Evolutionary conservation across 2,888 invertebrate species (phyloP).

Genomic region (Archips xylosteana): DNA sequence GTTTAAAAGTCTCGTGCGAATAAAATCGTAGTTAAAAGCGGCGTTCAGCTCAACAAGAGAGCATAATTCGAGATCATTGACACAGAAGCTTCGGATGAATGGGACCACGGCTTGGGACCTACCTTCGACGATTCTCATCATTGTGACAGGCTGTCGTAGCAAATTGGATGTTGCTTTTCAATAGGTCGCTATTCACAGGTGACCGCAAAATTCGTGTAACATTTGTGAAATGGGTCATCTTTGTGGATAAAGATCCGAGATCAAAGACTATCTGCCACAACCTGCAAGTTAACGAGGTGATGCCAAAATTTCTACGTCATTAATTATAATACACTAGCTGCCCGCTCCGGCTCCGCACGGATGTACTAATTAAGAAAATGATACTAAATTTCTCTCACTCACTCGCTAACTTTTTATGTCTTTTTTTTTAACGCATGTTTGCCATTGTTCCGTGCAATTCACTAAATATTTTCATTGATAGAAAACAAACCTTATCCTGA

Average conservation of each 20-base stretch:
- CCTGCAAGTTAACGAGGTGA: background rate
- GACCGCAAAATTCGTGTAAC: conserved; percentile 35
- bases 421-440: too few relatives aligned
- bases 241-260: conserved; percentile 15
- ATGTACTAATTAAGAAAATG: too few relatives aligned
- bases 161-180: conserved; percentile 63
- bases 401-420: too few relatives aligned
- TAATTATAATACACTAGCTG: conserved; percentile 24
- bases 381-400: too few relatives aligned
- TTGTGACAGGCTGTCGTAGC: conserved; percentile 69
- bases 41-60: conserved; percentile 60
- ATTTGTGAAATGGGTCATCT: conserved; percentile 26
- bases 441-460: too few relatives aligned
- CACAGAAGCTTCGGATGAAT: conserved; percentile 64
- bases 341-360: too few relatives aligned
- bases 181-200: conserved; percentile 52
- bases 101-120: conserved; percentile 59
- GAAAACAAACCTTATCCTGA: too few relatives aligned
- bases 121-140: conserved; percentile 69
- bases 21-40: conserved; percentile 36
- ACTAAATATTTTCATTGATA: too few relatives aligned
- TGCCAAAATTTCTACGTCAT: background rate
- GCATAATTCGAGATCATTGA: conserved; percentile 57
- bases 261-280: conserved; percentile 5
- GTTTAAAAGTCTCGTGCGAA: conserved; percentile 36